These are phyloP conservation scores for Periophthalmus modestus DNA, from an alignment of 2,113 vertebrate genomes.

Conservation along the genomic window DNA sequence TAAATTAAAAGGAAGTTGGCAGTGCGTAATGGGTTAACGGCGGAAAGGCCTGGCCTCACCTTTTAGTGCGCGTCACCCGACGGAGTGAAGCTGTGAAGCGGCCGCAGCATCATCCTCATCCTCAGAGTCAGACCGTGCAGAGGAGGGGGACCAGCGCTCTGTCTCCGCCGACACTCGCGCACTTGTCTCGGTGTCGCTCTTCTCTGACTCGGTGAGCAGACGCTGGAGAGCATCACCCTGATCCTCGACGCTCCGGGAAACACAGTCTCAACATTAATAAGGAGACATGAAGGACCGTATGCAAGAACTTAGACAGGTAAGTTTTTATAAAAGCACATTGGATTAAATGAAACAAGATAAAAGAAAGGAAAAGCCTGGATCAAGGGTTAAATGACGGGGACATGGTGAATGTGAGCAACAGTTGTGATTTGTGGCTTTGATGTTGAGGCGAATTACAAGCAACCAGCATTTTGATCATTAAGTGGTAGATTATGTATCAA, in stretches of 20 bases:
- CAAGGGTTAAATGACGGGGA: constrained; percentile 5
- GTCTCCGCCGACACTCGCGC: constrained; percentile 20
- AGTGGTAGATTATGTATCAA: no score
- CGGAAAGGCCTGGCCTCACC: constrained; percentile 64
- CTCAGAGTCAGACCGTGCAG: not conserved
- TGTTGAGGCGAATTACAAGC: constrained; percentile 11
- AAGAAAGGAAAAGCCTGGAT: not conserved
- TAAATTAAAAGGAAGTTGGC: constrained; percentile 40
- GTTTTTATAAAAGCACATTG: constrained; percentile 29
- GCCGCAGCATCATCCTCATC: constrained; percentile 33
- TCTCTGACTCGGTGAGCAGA: constrained; percentile 39
- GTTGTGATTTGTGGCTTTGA: constrained; percentile 48
- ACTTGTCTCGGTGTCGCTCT: constrained; percentile 40
- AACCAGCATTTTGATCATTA: not conserved
- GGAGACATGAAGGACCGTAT: constrained; percentile 74
- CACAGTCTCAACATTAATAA: constrained; percentile 9
- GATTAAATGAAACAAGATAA: not conserved
- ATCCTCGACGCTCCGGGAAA: constrained; percentile 17
- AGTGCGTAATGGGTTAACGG: constrained; percentile 62
- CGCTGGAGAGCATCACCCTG: constrained; percentile 36
- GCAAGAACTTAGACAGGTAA: constrained; percentile 75
- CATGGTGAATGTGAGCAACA: constrained; percentile 58
- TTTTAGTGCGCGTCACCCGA: constrained; percentile 61
- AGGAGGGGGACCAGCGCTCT: not conserved
- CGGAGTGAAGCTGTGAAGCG: constrained; percentile 44